phyloP scores from a whole-genome alignment of 2,113 vertebrate genomes.

The Catagonus wagneri region DNA sequence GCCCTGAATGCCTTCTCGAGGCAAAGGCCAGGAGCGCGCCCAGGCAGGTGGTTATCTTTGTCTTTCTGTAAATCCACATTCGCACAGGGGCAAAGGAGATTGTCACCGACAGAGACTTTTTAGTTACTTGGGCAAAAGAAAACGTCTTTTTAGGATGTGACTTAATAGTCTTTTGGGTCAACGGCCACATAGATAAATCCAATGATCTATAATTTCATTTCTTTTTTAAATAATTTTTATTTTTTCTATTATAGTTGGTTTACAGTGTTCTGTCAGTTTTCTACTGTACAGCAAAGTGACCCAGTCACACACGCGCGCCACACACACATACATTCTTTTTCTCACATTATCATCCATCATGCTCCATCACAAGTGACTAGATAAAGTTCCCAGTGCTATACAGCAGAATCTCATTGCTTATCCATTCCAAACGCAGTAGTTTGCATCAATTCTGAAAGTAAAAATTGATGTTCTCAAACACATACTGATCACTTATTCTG shows the following conservation, averaged over 20 bases:
- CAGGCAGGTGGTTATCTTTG: slow-evolving; percentile 11
- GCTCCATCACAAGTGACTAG: no score
- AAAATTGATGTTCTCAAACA: neutral
- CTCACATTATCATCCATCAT: no score
- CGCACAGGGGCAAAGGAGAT: neutral
- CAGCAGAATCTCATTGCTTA: no score
- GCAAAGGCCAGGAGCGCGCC: neutral
- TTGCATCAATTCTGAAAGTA: slow-evolving; percentile 8
- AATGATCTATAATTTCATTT: neutral
- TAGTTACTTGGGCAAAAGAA: neutral
- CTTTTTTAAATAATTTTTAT: no score
- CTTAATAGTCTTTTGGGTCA: neutral
- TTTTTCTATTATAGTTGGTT: no score
- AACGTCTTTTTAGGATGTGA: neutral
- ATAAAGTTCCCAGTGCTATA: no score
- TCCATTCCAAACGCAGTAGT: no score
- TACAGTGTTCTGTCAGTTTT: no score
- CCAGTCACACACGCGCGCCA: no score
- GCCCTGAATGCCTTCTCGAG: neutral
- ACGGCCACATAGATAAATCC: neutral
- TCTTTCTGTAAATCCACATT: slow-evolving; percentile 22
- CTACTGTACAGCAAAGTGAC: no score
- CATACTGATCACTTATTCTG: neutral
- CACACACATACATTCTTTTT: no score
- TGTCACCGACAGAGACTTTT: accelerated